phyloP scores from a whole-genome alignment of 1,140 invertebrate genomes.

The Helicoverpa armigera region DNA sequence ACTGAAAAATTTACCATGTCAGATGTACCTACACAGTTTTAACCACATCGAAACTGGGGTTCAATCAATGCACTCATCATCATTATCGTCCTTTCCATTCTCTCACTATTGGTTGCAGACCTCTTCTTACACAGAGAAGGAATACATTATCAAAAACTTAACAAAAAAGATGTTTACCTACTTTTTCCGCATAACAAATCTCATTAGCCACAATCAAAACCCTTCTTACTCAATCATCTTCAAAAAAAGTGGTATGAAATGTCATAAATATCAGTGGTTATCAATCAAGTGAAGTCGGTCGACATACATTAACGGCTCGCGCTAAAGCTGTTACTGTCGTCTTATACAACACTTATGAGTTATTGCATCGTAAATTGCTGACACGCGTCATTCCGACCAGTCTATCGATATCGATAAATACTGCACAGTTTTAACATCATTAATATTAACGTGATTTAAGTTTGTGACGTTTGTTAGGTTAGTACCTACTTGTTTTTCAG shows the following conservation, averaged over 20 bases:
- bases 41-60: background rate
- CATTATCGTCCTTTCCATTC: too few relatives aligned
- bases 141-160: too few relatives aligned
- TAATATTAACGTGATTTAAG: background rate
- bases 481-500: background rate
- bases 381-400: slow-evolving; percentile 66
- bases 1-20: too few relatives aligned
- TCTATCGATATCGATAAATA: slow-evolving; percentile 64
- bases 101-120: too few relatives aligned
- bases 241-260: slow-evolving; percentile 5
- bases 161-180: background rate
- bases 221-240: background rate
- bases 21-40: background rate
- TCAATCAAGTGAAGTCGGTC: slow-evolving; percentile 59
- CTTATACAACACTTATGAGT: slow-evolving; percentile 71
- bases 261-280: slow-evolving; percentile 28
- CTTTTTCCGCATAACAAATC: background rate
- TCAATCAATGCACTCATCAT: too few relatives aligned
- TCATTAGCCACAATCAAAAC: slow-evolving; percentile 13
- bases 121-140: too few relatives aligned
- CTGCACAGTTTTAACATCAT: background rate
- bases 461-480: slow-evolving; percentile 5
- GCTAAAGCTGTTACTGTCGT: slow-evolving; percentile 71
- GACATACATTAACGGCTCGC: slow-evolving; percentile 74
- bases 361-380: slow-evolving; percentile 70